A percentile compares a stretch with the other conserved stretches of the same genome.
These are phyloP conservation scores for Gymnobelideus leadbeateri DNA, from an alignment of 2,113 vertebrate genomes.

Conservation along the genomic window DNA sequence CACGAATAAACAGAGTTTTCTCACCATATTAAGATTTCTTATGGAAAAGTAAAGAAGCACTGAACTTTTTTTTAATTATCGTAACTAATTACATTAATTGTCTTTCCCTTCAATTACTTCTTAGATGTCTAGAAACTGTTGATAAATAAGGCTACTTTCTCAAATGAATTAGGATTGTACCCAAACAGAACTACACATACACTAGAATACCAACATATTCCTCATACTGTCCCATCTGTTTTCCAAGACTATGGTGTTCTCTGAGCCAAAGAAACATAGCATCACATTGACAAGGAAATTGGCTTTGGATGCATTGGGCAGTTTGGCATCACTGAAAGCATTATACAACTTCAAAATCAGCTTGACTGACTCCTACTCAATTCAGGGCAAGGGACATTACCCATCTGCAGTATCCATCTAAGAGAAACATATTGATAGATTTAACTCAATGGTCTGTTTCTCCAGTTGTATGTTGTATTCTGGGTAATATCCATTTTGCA, in stretches of 20 bases:
- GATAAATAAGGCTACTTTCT: not conserved
- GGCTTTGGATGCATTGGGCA: not conserved
- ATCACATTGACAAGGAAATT: not conserved
- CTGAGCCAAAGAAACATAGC: not conserved
- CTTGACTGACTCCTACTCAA: not conserved
- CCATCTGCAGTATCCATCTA: not conserved
- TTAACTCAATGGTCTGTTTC: not conserved
- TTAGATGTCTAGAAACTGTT: not conserved
- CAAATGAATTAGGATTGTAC: not conserved
- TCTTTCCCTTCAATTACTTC: not conserved
- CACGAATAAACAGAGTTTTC: not conserved
- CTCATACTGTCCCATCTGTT: not conserved
- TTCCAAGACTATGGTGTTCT: not conserved
- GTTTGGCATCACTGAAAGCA: not conserved
- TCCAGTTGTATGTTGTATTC: not conserved
- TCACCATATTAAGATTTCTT: not conserved
- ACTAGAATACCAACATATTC: not conserved
- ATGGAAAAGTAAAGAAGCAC: not conserved
- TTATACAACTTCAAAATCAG: not conserved
- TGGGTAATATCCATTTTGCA: not conserved
- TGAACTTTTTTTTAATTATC: not conserved
- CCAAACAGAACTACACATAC: not conserved
- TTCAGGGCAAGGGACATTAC: not conserved
- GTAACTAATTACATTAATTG: not conserved
- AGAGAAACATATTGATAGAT: not conserved